Base-by-base conservation (phyloP, 2,113 vertebrate genomes). In the Anser cygnoides region DNA sequence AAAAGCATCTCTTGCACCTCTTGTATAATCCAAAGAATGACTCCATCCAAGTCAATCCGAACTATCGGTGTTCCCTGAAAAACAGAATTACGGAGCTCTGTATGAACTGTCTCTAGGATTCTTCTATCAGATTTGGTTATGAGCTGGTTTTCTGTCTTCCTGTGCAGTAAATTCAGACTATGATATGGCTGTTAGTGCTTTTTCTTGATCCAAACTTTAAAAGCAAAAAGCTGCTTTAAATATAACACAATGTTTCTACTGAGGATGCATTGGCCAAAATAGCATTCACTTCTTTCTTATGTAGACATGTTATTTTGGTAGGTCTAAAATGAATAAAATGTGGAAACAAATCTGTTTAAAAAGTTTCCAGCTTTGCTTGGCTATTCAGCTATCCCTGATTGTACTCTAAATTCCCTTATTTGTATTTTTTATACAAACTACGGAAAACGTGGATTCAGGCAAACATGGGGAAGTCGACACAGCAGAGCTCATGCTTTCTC, bases 191-290 rank as follows among this genome's bases (percentile, higher is more conserved):
- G 81, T 46, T 89, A 63, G 3, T 44, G 66, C 50, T 75, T 77
- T 26, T 65, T 10, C 70, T 92, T 62, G 54, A 76, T 72, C 31
- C 46, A 91, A 55, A 93, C 55, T 86, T 85, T 29, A 88, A 85
- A 84, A 94, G 66, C 26, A 84, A 86, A 75, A 76, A 43, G 39
- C 50, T 71, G 13, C 28, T 74, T 91, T 79, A 95, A 91, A 83
- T 1, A 2, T 77, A 91, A 80, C 23, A 28, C 62, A 57, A 68
- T 49, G n/a, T 84, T 92, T 90, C 75, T 85, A n/a, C 37, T 50
- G 44, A 89, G 68, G 89, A 92, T 29, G 44, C 70, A 84, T 65
- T 72, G 79, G 54, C 46, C 89, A 91, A 90, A 92, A 94, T n/a
- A 90, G n/a, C 71, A 83, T 29, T 62, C 31, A 28, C 46, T 79